These are phyloP conservation scores for Hydropsyche betteni DNA, from an alignment of 2,888 invertebrate genomes.

Conservation along the genomic window DNA sequence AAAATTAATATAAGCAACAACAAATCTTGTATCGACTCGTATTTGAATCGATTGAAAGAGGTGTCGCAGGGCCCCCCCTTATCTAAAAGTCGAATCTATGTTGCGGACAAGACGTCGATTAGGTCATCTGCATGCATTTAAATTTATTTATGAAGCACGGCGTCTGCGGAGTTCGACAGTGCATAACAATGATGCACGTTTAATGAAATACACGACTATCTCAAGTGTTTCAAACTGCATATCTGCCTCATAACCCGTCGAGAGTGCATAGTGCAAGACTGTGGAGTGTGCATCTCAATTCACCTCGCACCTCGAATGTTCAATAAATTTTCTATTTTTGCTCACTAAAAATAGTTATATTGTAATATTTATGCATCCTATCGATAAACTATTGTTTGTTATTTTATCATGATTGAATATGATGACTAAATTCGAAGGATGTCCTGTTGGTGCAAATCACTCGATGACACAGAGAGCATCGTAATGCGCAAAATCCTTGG, in stretches of 20 bases:
- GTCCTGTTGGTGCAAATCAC: no score
- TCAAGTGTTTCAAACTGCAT: slow-evolving; percentile 29
- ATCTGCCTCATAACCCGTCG: slow-evolving; percentile 26
- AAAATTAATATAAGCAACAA: no score
- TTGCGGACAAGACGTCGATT: slow-evolving; percentile 1
- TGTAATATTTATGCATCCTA: no score
- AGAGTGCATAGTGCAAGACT: slow-evolving; percentile 26
- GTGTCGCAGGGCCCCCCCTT: background rate
- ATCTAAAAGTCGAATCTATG: slow-evolving; percentile 4
- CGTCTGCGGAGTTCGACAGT: slow-evolving; percentile 7
- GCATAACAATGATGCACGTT: slow-evolving; percentile 35
- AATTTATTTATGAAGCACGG: slow-evolving; percentile 34
- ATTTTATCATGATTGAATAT: no score
- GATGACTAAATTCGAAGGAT: no score
- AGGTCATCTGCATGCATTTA: slow-evolving; percentile 33
- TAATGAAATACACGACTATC: slow-evolving; percentile 34
- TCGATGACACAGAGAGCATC: no score
- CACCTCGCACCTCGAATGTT: background rate
- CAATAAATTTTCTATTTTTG: no score
- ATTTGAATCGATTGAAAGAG: background rate
- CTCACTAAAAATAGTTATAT: no score
- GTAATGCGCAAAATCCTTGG: no score
- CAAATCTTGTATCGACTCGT: background rate
- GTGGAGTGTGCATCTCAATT: slow-evolving; percentile 10
- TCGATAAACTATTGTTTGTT: no score